Evolutionary conservation across 2,888 invertebrate genomes (phyloP).

Genomic region (Eristalis pertinax): DNA sequence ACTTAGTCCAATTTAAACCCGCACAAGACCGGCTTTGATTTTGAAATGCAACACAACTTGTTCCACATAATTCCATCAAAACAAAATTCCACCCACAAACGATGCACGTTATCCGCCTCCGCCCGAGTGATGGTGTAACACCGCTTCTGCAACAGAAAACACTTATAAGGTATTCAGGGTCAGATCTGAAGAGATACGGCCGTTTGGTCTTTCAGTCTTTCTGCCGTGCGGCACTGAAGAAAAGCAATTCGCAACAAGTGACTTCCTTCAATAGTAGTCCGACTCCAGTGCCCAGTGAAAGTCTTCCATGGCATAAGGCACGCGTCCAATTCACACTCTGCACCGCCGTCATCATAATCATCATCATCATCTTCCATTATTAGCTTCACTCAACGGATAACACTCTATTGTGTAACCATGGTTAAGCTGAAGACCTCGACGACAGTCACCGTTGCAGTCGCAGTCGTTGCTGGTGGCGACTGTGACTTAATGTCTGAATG

Average conservation of each 20-base stretch:
- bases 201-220: neutral
- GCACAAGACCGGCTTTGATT: neutral
- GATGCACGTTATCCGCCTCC: neutral
- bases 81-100: neutral
- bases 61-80: neutral
- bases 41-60: neutral
- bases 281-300: constrained; percentile 33
- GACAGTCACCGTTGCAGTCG: neutral
- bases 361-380: constrained; percentile 27
- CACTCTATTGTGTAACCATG: constrained; percentile 54
- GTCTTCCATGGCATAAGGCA: constrained; percentile 46
- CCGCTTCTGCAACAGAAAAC: neutral
- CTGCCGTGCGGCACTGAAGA: neutral
- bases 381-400: constrained; percentile 27
- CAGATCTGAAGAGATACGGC: neutral
- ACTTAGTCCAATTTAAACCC: neutral
- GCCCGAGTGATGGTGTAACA: neutral
- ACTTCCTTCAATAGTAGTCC: constrained; percentile 9
- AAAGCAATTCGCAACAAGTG: constrained; percentile 5
- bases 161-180: neutral
- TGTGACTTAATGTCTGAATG: constrained; percentile 20
- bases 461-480: neutral
- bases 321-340: constrained; percentile 37
- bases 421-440: constrained; percentile 34
- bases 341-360: constrained; percentile 15